Evolutionary conservation across 2,797 vertebrate genomes (phyloP), one percentile per base, ranked within the genome.

Genomic region (Rachycentron canadum): DNA sequence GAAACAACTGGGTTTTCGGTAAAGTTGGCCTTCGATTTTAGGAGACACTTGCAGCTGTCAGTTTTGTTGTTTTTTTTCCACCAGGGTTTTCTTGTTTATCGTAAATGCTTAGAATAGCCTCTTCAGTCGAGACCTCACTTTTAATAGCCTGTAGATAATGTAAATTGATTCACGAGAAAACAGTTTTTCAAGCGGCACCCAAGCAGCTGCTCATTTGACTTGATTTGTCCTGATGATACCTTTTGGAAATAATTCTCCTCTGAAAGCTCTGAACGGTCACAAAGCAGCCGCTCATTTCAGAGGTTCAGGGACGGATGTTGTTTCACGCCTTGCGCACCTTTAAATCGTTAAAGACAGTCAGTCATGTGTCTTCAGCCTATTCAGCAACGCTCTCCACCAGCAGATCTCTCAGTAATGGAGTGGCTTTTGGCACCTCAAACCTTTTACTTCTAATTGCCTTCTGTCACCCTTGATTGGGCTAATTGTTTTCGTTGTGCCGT

Each of bases 401-500:
- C 88, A 87, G 73, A 84, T 86, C 79, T 73, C 84, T 71, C 78
- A 61, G 76, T 83, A 86, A 89, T 85, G 70, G 84, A 90, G 88
- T 75, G 84, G 87, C 88, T 86, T 89, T 85, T 90, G 88, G 89
- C 89, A 86, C 83, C 87, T 82, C 77, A 25, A 87, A 85, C 88
- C 87, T 87, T 92, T 91, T 90, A 87, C 73, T 81, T 86, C 84
- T 92, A 92, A 92, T 91, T 92, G 88, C 89, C 88, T 90, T 90
- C 92, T 91, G 91, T 92, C 90, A 92, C 86, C 89, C 89, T 90
- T 92, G 92, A 93, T 93, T 93, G 91, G 89, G 58, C 84, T 92
- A 88, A 93, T 92, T 92, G 92, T 92, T 91, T 92, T 86, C 69
- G 36, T 74, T 87, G 86, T 88, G 85, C 69, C 34, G 32, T 81